Conservation (phyloP, 2,113 vertebrate species). For the Dinomys branickii region DNA sequence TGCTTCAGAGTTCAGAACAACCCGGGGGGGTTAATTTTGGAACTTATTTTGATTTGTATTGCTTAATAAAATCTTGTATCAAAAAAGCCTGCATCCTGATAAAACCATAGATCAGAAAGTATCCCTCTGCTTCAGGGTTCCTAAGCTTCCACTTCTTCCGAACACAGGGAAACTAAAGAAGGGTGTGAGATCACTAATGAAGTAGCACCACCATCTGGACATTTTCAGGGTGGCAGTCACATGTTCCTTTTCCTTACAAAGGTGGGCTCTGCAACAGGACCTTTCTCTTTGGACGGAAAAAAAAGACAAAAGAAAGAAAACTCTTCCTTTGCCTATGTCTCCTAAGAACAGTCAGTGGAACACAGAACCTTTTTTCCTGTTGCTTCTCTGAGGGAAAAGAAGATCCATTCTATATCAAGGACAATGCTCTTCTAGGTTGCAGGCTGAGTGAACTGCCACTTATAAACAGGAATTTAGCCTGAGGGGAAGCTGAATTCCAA, state of each 20-base stretch:
- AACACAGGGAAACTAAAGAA: fast-evolving
- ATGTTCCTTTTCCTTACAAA: conserved; percentile 2
- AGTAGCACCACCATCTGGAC: conserved; percentile 83
- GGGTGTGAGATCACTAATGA: conserved; percentile 62
- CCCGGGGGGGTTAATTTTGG: neutral
- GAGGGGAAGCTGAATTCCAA: neutral
- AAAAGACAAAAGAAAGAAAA: no score
- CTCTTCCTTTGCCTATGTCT: neutral
- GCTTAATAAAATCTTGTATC: neutral
- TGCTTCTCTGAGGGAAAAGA: neutral
- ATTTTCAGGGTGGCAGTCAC: conserved; percentile 68
- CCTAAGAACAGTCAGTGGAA: neutral
- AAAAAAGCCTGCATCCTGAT: neutral
- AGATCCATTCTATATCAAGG: neutral
- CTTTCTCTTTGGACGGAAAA: neutral
- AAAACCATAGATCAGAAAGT: conserved; percentile 36
- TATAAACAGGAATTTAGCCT: neutral
- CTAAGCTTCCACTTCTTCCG: neutral
- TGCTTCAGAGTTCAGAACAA: conserved; percentile 8
- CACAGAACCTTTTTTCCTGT: neutral
- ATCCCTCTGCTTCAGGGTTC: neutral
- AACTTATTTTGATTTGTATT: neutral
- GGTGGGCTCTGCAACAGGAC: neutral
- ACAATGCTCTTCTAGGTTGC: neutral
- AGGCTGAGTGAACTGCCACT: neutral